A percentile compares a stretch with the other conserved stretches of the same genome.
phyloP scores from a whole-genome alignment of 2,797 vertebrate species.

The Cynodonichthys magdalenae region DNA sequence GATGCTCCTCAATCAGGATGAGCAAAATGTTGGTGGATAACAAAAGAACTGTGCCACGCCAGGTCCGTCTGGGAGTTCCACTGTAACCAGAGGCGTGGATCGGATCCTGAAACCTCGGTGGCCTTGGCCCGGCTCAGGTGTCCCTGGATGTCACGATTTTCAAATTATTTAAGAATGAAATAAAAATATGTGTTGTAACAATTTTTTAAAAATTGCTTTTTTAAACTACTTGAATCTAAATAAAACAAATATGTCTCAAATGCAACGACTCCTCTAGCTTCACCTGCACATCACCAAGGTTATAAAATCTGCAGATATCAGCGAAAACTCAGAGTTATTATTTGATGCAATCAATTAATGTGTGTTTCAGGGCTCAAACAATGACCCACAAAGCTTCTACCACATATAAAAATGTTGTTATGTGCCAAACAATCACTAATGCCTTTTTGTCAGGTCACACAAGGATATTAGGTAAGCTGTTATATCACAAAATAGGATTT shows the following conservation, averaged over 20 bases:
- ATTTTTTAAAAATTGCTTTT: too few relatives aligned
- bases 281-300: too few relatives aligned
- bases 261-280: too few relatives aligned
- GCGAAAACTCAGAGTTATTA: too few relatives aligned
- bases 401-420: constrained; percentile 35
- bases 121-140: not conserved
- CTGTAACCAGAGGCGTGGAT: constrained; percentile 15
- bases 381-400: not conserved
- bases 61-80: constrained; percentile 11
- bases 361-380: too few relatives aligned
- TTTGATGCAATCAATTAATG: too few relatives aligned
- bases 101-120: not conserved
- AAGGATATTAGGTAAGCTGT: constrained; percentile 69
- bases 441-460: constrained; percentile 57
- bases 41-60: constrained; percentile 32
- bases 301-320: too few relatives aligned
- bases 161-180: not conserved
- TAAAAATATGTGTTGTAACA: not conserved
- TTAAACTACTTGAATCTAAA: too few relatives aligned
- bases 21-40: constrained; percentile 52
- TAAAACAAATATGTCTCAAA: too few relatives aligned
- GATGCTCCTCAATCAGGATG: constrained; percentile 37
- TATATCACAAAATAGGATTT: constrained; percentile 52
- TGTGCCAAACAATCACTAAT: constrained; percentile 47
- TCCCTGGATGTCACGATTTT: not conserved